These are phyloP conservation scores for Pangasius larnaudii DNA, from an alignment of 2,797 vertebrate species.

Conservation along the genomic window DNA sequence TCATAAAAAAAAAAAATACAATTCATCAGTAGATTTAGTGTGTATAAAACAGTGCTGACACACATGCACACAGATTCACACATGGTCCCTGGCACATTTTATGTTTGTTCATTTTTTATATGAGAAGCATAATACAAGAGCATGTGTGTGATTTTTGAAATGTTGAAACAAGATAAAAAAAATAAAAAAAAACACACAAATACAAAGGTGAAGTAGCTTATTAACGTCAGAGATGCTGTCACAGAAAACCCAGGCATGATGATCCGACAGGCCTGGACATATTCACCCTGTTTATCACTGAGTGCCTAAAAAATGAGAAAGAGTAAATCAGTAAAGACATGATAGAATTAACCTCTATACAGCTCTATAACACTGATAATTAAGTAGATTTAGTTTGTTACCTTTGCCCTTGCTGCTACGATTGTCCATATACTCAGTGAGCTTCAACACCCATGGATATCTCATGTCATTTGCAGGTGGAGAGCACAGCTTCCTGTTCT, in stretches of 20 bases:
- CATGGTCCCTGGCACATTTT: background rate
- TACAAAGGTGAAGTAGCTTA: background rate
- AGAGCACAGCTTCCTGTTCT: conserved; percentile 48
- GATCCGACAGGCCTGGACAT: background rate
- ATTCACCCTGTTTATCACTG: background rate
- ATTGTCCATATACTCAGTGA: conserved; percentile 45
- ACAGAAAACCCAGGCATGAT: background rate
- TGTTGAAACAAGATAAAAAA: background rate
- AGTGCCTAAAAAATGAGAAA: background rate
- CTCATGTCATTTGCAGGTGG: conserved; percentile 28
- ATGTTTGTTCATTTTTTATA: background rate
- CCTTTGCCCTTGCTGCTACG: conserved; percentile 26
- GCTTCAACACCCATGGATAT: conserved; percentile 48
- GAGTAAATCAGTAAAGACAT: background rate
- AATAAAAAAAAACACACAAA: background rate
- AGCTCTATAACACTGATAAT: background rate
- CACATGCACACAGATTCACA: background rate
- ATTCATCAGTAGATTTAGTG: background rate
- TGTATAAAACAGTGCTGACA: background rate
- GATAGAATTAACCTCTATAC: background rate
- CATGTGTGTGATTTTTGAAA: background rate
- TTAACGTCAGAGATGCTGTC: background rate
- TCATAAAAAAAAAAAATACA: background rate
- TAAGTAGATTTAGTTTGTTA: background rate
- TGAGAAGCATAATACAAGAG: background rate